Evolutionary conservation across 2,888 invertebrate species (phyloP).

Genomic region (Parnassius apollo): DNA sequence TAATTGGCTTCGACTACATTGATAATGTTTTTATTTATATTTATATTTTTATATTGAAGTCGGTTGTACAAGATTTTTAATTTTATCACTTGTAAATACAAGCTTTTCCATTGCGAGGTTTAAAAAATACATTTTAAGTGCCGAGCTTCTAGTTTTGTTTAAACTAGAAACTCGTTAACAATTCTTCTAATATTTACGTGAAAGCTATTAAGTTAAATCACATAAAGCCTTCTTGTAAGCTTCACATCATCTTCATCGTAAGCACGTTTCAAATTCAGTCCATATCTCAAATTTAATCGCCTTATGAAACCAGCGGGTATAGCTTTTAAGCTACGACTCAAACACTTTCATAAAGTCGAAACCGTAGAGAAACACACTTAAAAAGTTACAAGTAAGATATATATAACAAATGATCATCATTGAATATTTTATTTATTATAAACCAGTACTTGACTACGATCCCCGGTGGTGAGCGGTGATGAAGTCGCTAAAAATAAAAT

Average conservation of each 20-base stretch:
- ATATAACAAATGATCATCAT: too few species aligned
- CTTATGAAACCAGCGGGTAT: conserved; percentile 1
- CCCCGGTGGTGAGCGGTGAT: too few species aligned
- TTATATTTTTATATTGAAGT: too few species aligned
- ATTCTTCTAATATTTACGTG: conserved; percentile 12
- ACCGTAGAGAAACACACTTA: neutral
- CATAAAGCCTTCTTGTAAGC: conserved; percentile 1
- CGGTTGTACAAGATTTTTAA: neutral
- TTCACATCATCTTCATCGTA: neutral
- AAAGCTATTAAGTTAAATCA: conserved; percentile 15
- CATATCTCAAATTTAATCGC: neutral
- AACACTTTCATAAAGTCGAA: neutral
- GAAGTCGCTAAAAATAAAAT: too few species aligned
- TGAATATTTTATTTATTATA: too few species aligned
- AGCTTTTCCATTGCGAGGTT: too few species aligned
- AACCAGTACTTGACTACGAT: too few species aligned
- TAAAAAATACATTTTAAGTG: too few species aligned
- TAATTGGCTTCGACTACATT: too few species aligned
- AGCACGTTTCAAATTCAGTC: conserved; percentile 22
- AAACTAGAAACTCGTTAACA: neutral
- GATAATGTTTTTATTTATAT: too few species aligned
- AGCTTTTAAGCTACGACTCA: conserved; percentile 3
- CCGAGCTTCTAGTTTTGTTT: neutral
- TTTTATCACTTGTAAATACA: neutral
- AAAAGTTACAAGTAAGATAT: too few species aligned